These are phyloP conservation scores for Cosmopolites sordidus DNA, from an alignment of 2,888 invertebrate species.

Conservation along the genomic window DNA sequence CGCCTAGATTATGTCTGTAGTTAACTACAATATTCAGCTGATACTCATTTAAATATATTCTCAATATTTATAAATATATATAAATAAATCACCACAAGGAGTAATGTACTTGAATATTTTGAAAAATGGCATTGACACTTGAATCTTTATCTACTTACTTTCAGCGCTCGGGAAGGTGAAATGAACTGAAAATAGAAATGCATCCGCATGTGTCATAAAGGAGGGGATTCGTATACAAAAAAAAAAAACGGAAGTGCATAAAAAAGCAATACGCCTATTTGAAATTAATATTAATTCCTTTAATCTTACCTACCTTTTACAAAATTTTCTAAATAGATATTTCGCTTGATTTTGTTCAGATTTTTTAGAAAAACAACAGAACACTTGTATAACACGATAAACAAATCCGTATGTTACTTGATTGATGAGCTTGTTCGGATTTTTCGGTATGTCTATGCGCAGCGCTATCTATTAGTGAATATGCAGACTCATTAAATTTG, in stretches of 20 bases:
- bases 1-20: constrained; percentile 19
- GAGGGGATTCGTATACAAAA: constrained; percentile 21
- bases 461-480: too few relatives aligned
- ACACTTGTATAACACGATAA: constrained; percentile 13
- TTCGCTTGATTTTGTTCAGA: background rate
- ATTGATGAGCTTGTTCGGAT: constrained; percentile 5
- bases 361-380: constrained; percentile 18
- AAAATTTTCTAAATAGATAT: background rate
- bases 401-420: constrained; percentile 25
- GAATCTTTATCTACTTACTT: constrained; percentile 15
- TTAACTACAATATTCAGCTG: background rate
- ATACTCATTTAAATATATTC: too few relatives aligned
- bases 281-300: constrained; percentile 15
- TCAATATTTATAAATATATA: too few relatives aligned
- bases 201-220: constrained; percentile 28
- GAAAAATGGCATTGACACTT: constrained; percentile 1
- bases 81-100: too few relatives aligned
- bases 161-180: constrained; percentile 16
- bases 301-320: constrained; percentile 16
- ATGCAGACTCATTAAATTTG: too few relatives aligned
- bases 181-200: constrained; percentile 27
- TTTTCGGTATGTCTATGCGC: too few relatives aligned
- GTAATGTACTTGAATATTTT: background rate
- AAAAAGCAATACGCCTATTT: constrained; percentile 23
- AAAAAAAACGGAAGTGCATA: constrained; percentile 20